Evolutionary conservation across 2,797 vertebrate species (phyloP).

Genomic region (Girardinus metallicus): DNA sequence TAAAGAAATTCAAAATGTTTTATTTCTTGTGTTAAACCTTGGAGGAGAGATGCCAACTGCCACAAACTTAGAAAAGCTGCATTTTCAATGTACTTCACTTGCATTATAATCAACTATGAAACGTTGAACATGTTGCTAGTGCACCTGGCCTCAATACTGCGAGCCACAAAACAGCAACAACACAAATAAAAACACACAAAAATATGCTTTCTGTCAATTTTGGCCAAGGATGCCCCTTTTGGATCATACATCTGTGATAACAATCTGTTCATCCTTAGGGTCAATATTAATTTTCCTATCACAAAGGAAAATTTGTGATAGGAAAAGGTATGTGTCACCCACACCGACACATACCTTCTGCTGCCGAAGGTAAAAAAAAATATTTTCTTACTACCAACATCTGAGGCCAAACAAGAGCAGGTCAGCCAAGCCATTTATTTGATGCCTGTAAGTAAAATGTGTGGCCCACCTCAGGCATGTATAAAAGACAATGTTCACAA

Average conservation of each 20-base stretch:
- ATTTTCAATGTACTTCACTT: background rate
- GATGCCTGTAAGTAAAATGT: conserved; percentile 24
- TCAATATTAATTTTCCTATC: conserved; percentile 52
- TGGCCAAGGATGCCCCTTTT: conserved; percentile 4
- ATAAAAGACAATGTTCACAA: conserved; percentile 2
- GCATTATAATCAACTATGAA: background rate
- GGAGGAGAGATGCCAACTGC: background rate
- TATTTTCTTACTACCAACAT: conserved; percentile 13
- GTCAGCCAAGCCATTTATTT: conserved; percentile 19
- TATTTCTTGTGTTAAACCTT: background rate
- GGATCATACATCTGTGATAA: conserved; percentile 31
- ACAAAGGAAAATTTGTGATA: no score
- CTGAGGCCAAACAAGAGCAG: conserved; percentile 8
- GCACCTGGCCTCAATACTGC: background rate
- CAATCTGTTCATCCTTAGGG: conserved; percentile 27
- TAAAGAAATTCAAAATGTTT: background rate
- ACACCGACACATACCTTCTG: no score
- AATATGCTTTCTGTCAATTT: conserved; percentile 1
- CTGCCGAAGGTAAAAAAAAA: conserved; percentile 30
- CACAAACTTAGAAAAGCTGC: background rate
- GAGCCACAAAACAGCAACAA: background rate
- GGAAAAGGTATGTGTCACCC: no score
- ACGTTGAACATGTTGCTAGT: background rate
- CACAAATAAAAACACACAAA: conserved; percentile 4
- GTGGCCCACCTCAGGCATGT: conserved; percentile 32